Conservation (phyloP, 2,797 vertebrate species). For the Argya squamiceps region DNA sequence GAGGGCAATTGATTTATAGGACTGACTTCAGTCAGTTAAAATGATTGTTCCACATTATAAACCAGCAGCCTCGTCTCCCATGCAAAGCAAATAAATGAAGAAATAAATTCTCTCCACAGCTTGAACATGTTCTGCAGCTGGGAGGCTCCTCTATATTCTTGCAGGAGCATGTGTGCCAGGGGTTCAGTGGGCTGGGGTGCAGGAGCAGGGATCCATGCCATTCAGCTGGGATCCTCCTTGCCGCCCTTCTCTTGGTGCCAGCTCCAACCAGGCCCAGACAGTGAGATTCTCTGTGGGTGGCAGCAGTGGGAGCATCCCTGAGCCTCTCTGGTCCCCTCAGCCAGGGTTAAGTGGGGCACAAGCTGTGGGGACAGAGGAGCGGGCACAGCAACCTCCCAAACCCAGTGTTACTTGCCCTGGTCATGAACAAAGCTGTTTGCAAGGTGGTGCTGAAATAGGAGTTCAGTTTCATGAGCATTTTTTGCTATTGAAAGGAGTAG, state of each 20-base stretch:
- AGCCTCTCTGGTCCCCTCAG: background rate
- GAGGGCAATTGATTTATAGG: background rate
- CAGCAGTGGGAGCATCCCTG: background rate
- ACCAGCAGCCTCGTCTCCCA: background rate
- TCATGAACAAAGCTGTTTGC: background rate
- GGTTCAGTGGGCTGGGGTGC: background rate
- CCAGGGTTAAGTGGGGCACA: background rate
- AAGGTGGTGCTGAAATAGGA: background rate
- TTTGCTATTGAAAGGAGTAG: background rate
- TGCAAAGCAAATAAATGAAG: background rate
- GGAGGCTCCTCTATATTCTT: background rate
- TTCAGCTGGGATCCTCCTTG: background rate
- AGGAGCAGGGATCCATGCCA: background rate
- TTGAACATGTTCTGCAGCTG: background rate
- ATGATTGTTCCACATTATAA: background rate
- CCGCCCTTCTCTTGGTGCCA: background rate
- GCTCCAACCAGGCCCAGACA: background rate
- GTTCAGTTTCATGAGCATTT: background rate
- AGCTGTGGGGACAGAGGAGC: background rate
- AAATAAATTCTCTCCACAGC: background rate
- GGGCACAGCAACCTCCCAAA: background rate
- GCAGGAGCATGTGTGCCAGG: accelerated
- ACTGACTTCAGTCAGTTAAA: background rate
- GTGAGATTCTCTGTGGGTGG: background rate
- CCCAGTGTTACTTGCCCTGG: accelerated